Base-by-base conservation (phyloP, 2,113 vertebrate species). In the Sylvia atricapilla region DNA sequence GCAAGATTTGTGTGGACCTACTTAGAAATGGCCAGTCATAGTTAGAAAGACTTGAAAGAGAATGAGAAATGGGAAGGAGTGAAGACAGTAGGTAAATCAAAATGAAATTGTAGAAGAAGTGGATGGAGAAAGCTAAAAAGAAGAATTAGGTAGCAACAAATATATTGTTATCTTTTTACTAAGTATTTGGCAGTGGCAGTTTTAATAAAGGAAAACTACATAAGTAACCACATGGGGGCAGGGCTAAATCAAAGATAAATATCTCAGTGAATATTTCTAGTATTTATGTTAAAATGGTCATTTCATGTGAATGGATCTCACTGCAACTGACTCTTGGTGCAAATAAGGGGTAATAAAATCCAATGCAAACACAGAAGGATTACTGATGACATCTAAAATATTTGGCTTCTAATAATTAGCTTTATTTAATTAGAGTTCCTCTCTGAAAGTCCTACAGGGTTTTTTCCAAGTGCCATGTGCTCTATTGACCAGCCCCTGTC, bases 181-280 rank as follows among this genome's bases (percentile, higher is more conserved):
- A 52, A 76, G 22, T 39, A 70, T 72, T 89, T 60, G 27, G 7
- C 13, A 30, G 55, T 22, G 7, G 13, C 50, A 30, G 39, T 89
- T 79, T 52, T 46, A 68, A 31, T 68, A 49, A 87, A 77, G 74
- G 37, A 70, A 91, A 91, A 23, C 30, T 77, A n/a, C 1, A 2
- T 35, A 59, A 75, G 27, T 89, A 69, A 89, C 94, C 94, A 96
- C 93, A 72, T 75, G 96, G 95, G 94, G 89, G 94, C 95, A 96
- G 95, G 93, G 49, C 91, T 91, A 90, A 93, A 94, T 96, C 84
- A 92, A 81, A 91, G 83, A 91, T 95, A 60, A 55, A n/a, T 58
- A 84, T 43, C 15, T 77, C 47, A 59, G 35, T 85, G 76, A 59
- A 1, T 83, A 46, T 90, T 84, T 24, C 23, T 44, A 15, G 5